Conservation (phyloP, 2,797 vertebrate species). For the Syngnathus acus region DNA sequence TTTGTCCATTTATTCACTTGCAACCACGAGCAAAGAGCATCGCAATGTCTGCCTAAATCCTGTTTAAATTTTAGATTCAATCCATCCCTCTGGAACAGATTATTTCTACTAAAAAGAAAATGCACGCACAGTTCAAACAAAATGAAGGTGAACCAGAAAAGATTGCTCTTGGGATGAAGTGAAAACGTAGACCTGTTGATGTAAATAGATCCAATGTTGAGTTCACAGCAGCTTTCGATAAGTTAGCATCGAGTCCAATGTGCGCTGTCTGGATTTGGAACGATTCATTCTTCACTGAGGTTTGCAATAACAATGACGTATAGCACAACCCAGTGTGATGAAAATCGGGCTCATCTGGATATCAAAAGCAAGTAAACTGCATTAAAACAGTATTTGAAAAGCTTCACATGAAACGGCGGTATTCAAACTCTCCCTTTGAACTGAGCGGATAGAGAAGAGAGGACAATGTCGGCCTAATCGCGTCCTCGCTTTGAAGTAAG, state of each 20-base stretch:
- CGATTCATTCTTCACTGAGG: not conserved
- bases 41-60: constrained; percentile 51
- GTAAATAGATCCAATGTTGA: not conserved
- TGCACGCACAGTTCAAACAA: too few species aligned
- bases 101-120: too few species aligned
- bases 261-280: not conserved
- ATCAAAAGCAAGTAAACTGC: constrained; percentile 70
- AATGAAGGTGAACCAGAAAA: not conserved
- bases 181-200: not conserved
- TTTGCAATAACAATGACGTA: constrained; percentile 18
- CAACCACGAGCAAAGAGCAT: constrained; percentile 67
- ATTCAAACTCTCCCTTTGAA: constrained; percentile 78
- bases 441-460: constrained; percentile 72
- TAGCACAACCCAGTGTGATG: constrained; percentile 29
- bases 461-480: constrained; percentile 77
- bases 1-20: constrained; percentile 65
- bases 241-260: not conserved
- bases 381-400: constrained; percentile 71
- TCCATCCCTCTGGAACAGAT: too few species aligned
- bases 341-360: constrained; percentile 51
- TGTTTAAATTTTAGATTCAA: too few species aligned
- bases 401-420: constrained; percentile 68
- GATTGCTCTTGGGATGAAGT: not conserved
- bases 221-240: not conserved
- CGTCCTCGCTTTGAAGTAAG: constrained; percentile 75